A percentile compares a stretch with the other conserved stretches of the same genome.
These are phyloP conservation scores for Pollenia amentaria DNA, from an alignment of 2,888 invertebrate genomes.

Conservation along the genomic window DNA sequence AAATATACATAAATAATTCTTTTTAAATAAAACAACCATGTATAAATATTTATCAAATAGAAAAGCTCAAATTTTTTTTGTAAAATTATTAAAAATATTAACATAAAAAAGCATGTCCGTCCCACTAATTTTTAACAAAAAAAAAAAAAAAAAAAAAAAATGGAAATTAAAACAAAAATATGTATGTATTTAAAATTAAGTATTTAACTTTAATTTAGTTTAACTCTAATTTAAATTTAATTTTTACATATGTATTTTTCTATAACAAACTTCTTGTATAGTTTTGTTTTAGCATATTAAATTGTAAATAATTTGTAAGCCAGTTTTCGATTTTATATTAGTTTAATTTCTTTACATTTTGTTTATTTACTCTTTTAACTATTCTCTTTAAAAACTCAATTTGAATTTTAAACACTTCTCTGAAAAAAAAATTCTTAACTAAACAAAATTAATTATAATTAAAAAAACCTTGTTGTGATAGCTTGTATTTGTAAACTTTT, in stretches of 20 bases:
- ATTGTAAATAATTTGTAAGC: slow-evolving; percentile 66
- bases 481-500: slow-evolving; percentile 69
- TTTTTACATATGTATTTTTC: slow-evolving; percentile 56
- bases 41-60: slow-evolving; percentile 17
- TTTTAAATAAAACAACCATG: slow-evolving; percentile 7
- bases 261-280: slow-evolving; percentile 65
- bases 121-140: slow-evolving; percentile 68
- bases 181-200: slow-evolving; percentile 41
- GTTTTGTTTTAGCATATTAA: slow-evolving; percentile 38
- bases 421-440: slow-evolving; percentile 16
- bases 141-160: slow-evolving; percentile 17
- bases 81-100: slow-evolving; percentile 52
- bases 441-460: slow-evolving; percentile 56
- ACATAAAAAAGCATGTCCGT: slow-evolving; percentile 69
- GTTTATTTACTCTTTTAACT: slow-evolving; percentile 20
- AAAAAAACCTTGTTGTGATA: slow-evolving; percentile 72
- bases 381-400: neutral
- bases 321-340: slow-evolving; percentile 45
- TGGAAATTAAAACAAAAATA: slow-evolving; percentile 38
- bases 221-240: slow-evolving; percentile 50
- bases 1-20: slow-evolving; percentile 17
- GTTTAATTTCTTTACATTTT: slow-evolving; percentile 46
- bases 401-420: slow-evolving; percentile 5
- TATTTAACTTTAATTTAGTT: slow-evolving; percentile 16
- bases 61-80: slow-evolving; percentile 63